Percentiles rank a stretch among this genome's conserved stretches.
Conservation (phyloP, 2,113 vertebrate species). For the Xiphophorus hellerii region DNA sequence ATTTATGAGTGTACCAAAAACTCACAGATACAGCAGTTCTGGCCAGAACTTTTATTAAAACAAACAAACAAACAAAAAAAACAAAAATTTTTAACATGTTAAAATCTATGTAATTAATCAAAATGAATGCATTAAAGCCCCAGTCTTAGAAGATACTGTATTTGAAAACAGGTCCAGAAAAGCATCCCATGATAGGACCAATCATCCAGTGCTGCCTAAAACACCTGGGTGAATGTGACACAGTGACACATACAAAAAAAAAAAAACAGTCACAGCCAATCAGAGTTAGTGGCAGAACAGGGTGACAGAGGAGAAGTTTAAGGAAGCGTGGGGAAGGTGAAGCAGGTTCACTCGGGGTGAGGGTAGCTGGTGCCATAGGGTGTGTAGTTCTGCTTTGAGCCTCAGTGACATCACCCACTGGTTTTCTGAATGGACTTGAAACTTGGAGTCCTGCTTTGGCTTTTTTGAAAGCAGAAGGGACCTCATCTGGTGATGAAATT, state of each 20-base stretch:
- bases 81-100: no score
- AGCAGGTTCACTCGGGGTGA: conserved; percentile 14
- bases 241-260: neutral
- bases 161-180: neutral
- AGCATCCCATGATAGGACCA: neutral
- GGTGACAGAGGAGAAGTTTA: conserved; percentile 38
- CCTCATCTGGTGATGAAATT: neutral
- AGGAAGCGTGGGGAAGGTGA: conserved; percentile 31
- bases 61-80: no score
- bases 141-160: no score
- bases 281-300: conserved; percentile 60
- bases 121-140: no score
- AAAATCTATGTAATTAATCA: no score
- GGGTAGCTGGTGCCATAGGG: conserved; percentile 4
- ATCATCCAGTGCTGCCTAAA: neutral
- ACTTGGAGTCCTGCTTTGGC: neutral
- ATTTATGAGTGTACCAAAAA: no score
- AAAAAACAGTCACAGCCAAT: conserved; percentile 4
- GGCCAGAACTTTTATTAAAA: no score
- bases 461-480: neutral
- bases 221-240: neutral
- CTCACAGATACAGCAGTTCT: no score
- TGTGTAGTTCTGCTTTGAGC: neutral
- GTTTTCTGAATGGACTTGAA: neutral
- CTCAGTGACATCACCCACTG: neutral